phyloP scores from a whole-genome alignment of 2,113 vertebrate genomes.

The Gymnobelideus leadbeateri region DNA sequence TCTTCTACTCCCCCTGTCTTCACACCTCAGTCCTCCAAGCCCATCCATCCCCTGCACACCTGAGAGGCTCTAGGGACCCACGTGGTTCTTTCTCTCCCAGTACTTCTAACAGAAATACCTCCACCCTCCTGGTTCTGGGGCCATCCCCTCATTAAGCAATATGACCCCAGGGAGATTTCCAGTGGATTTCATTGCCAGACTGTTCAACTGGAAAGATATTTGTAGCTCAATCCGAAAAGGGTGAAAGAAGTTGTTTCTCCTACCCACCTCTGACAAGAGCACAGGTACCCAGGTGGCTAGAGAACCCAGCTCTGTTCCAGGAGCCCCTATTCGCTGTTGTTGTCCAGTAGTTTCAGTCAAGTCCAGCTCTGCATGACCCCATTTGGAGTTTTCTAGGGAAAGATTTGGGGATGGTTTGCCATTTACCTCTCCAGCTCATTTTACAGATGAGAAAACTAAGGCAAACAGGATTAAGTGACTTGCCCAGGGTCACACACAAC shows the following conservation, averaged over 20 bases:
- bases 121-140: not conserved
- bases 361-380: not conserved
- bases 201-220: constrained; percentile 67
- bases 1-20: not conserved
- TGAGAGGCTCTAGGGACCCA: not conserved
- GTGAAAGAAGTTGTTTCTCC: constrained; percentile 6
- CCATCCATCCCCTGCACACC: not conserved
- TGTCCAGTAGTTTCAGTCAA: not conserved
- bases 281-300: too few relatives aligned
- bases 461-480: not conserved
- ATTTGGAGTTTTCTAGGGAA: not conserved
- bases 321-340: not conserved
- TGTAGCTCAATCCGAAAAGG: constrained; percentile 56
- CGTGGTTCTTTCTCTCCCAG: too few relatives aligned
- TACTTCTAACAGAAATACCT: not conserved
- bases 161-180: constrained; percentile 35
- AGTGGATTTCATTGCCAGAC: constrained; percentile 62
- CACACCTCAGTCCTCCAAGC: not conserved
- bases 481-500: too few relatives aligned
- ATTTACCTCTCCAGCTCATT: not conserved
- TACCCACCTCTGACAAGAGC: not conserved
- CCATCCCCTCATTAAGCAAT: constrained; percentile 41
- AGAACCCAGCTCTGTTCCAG: not conserved
- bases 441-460: not conserved
- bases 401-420: not conserved